Percentiles rank a stretch among this genome's conserved stretches.
phyloP scores from a whole-genome alignment of 2,113 vertebrate species.

The Malaclemys terrapin region DNA sequence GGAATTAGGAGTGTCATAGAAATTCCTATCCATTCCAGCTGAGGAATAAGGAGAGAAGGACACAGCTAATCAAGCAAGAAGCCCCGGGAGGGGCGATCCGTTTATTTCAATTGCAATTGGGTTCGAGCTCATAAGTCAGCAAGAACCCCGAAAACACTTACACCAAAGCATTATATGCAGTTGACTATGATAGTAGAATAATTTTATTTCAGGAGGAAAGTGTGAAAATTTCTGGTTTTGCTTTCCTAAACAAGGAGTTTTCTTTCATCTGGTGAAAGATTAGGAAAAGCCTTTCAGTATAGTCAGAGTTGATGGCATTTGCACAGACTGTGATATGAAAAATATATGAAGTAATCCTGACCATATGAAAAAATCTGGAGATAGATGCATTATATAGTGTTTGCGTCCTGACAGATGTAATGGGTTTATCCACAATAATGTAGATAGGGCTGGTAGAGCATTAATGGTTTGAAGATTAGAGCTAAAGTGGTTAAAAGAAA shows the following conservation, averaged over 20 bases:
- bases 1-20: no score
- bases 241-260: background rate
- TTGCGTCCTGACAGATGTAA: background rate
- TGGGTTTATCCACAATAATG: background rate
- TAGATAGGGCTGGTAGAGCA: background rate
- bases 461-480: background rate
- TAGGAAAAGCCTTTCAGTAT: constrained; percentile 9
- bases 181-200: no score
- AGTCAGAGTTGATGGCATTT: background rate
- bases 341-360: background rate
- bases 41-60: no score
- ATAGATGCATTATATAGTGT: background rate
- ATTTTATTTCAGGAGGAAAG: background rate
- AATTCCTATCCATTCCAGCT: no score
- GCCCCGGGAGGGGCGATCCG: no score
- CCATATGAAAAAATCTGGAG: background rate
- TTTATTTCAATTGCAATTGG: no score
- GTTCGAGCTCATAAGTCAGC: no score
- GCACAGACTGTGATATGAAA: background rate
- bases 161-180: no score
- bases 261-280: background rate
- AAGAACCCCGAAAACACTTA: no score
- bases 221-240: background rate
- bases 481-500: background rate
- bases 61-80: no score